These are phyloP conservation scores for Coccyzus lansbergi DNA, from an alignment of 2,797 vertebrate species.

Conservation along the genomic window DNA sequence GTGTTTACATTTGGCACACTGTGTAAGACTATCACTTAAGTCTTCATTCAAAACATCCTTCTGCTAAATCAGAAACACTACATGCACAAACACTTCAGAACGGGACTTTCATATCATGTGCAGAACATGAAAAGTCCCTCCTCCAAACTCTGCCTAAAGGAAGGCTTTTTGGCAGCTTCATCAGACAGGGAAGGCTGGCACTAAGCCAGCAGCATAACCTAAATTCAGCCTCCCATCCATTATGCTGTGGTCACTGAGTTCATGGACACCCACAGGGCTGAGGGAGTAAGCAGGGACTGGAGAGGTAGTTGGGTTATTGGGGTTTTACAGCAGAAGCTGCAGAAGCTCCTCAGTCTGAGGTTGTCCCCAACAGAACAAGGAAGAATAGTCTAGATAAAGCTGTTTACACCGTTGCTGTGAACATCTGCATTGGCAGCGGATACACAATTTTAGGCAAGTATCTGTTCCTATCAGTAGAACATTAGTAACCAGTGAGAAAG, in stretches of 20 bases:
- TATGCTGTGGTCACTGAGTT: accelerated
- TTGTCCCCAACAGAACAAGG: not conserved
- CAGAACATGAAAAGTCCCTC: not conserved
- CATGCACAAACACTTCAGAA: accelerated
- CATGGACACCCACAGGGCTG: accelerated
- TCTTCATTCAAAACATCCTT: not conserved
- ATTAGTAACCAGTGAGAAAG: not conserved
- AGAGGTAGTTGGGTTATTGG: too few species aligned
- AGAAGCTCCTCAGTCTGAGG: not conserved
- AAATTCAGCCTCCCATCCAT: not conserved
- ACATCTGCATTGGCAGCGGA: not conserved
- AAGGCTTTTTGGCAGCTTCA: not conserved
- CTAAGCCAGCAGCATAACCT: not conserved
- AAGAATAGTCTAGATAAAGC: not conserved
- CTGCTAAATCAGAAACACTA: not conserved
- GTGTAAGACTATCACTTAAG: not conserved
- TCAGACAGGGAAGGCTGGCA: not conserved
- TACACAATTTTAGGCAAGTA: not conserved
- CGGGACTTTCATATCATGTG: not conserved
- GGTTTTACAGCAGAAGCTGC: not conserved
- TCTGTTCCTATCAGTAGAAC: not conserved
- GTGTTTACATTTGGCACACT: not conserved
- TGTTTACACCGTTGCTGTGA: not conserved
- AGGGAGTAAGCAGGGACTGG: not conserved
- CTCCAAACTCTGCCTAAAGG: not conserved